phyloP scores from a whole-genome alignment of 1,140 invertebrate species.

The Eumeta japonica region DNA sequence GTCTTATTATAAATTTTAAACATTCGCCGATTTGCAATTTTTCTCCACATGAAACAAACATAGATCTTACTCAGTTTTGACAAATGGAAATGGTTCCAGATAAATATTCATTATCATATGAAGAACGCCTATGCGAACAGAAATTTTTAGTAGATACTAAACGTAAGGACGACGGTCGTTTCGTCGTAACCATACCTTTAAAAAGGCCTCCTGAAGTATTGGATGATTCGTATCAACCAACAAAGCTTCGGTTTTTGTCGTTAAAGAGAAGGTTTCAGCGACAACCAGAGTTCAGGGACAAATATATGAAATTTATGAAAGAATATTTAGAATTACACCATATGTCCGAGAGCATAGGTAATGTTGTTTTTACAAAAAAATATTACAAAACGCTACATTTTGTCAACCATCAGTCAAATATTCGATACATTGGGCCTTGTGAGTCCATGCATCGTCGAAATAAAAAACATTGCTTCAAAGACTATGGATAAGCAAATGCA shows the following conservation, averaged over 20 bases:
- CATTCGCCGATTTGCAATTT: constrained; percentile 1
- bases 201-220: constrained; percentile 4
- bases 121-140: constrained; percentile 8
- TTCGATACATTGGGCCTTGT: not conserved
- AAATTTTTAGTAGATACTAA: constrained; percentile 5
- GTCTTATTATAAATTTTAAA: not conserved
- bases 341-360: no score
- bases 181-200: constrained; percentile 9
- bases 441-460: no score
- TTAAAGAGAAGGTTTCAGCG: constrained; percentile 7
- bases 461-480: not conserved
- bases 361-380: not conserved
- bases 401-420: no score
- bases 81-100: constrained; percentile 7
- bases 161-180: constrained; percentile 6
- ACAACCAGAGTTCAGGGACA: constrained; percentile 1
- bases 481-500: not conserved
- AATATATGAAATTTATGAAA: constrained; percentile 10
- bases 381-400: no score
- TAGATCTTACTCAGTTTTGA: constrained; percentile 8
- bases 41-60: not conserved
- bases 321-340: constrained; percentile 12
- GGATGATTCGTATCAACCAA: constrained; percentile 7
- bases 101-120: constrained; percentile 2
- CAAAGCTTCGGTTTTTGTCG: constrained; percentile 8